Conservation (phyloP, 2,888 invertebrate genomes). For the Anthophora plumipes region DNA sequence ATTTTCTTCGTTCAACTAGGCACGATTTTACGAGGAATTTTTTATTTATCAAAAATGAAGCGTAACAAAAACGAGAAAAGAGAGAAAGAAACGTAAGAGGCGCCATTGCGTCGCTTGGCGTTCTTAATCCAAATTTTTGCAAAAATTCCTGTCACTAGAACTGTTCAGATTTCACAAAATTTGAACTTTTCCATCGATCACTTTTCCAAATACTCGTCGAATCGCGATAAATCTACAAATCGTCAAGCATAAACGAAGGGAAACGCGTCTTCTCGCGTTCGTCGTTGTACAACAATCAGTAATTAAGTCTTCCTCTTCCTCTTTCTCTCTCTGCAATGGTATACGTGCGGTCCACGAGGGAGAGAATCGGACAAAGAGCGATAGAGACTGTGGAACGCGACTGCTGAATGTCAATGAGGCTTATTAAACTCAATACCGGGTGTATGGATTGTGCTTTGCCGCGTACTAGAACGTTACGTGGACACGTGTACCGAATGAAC, state of each 20-base stretch:
- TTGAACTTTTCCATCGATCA: too few relatives aligned
- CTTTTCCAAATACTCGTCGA: too few relatives aligned
- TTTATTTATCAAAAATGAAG: too few relatives aligned
- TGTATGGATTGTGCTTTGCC: slow-evolving; percentile 38
- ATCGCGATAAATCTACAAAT: too few relatives aligned
- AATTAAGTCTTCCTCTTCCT: slow-evolving; percentile 40
- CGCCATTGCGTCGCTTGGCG: too few relatives aligned
- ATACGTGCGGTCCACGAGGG: neutral
- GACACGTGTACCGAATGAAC: slow-evolving; percentile 25
- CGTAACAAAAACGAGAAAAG: too few relatives aligned
- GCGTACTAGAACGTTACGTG: slow-evolving; percentile 38
- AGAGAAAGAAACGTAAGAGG: too few relatives aligned
- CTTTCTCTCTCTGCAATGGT: slow-evolving; percentile 23
- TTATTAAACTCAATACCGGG: slow-evolving; percentile 63
- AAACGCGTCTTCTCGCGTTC: slow-evolving; percentile 16
- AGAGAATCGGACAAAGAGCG: neutral
- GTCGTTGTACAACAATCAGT: slow-evolving; percentile 41
- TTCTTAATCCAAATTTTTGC: too few relatives aligned
- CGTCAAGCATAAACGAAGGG: slow-evolving; percentile 39
- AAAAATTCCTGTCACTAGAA: too few relatives aligned
- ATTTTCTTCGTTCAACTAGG: too few relatives aligned
- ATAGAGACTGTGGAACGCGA: slow-evolving; percentile 19
- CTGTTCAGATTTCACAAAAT: too few relatives aligned
- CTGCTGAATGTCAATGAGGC: slow-evolving; percentile 66
- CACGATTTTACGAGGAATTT: too few relatives aligned